A percentile compares a stretch with the other conserved stretches of the same genome.
phyloP scores from a whole-genome alignment of 2,797 vertebrate genomes.

The Morus bassanus region DNA sequence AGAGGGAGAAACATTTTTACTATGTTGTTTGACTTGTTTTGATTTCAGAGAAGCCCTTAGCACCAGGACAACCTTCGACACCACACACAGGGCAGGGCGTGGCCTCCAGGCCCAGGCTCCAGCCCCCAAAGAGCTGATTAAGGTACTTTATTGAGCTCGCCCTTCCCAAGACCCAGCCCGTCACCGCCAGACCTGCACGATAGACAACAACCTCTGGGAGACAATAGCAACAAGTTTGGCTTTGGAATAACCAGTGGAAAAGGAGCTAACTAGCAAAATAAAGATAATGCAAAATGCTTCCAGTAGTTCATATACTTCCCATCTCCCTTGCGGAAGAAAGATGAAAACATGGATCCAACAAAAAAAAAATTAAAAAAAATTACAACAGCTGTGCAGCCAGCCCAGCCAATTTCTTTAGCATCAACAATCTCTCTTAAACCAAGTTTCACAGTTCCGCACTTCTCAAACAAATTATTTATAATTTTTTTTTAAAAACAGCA shows the following conservation, averaged over 20 bases:
- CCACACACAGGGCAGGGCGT: not conserved
- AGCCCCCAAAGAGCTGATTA: not conserved
- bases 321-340: not conserved
- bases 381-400: not conserved
- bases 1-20: slow-evolving; percentile 39
- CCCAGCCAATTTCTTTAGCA: not conserved
- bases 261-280: not conserved
- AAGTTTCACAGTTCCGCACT: not conserved
- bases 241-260: not conserved
- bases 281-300: not conserved
- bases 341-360: not conserved
- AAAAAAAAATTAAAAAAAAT: not conserved
- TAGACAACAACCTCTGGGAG: not conserved
- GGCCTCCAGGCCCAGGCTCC: accelerated
- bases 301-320: not conserved
- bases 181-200: not conserved
- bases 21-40: not conserved
- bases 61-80: accelerated
- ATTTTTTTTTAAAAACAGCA: not conserved
- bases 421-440: not conserved
- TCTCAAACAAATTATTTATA: not conserved
- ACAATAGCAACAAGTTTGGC: not conserved
- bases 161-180: not conserved
- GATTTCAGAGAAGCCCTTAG: not conserved
- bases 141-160: not conserved